Conservation (phyloP, 2,113 vertebrate species). For the Nesoenas mayeri region DNA sequence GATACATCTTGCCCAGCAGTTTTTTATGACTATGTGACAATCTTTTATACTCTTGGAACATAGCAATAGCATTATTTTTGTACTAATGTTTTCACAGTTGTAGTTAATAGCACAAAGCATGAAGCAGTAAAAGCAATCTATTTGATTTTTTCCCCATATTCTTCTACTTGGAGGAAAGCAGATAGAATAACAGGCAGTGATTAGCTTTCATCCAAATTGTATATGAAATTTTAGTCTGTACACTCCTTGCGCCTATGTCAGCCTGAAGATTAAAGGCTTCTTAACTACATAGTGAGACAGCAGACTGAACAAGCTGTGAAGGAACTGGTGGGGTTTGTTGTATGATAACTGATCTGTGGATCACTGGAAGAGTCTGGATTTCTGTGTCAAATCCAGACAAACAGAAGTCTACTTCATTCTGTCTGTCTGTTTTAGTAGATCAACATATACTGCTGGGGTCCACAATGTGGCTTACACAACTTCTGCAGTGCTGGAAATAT, state of each 20-base stretch:
- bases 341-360: neutral
- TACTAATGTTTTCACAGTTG: neutral
- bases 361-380: neutral
- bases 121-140: neutral
- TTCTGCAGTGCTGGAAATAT: neutral
- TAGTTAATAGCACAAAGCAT: neutral
- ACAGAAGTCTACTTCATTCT: neutral
- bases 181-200: constrained; percentile 1
- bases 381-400: neutral
- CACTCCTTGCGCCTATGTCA: neutral
- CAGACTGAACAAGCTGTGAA: constrained; percentile 21
- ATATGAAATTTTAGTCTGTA: constrained; percentile 16
- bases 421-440: neutral
- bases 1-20: neutral
- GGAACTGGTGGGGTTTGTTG: neutral
- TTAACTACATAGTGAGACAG: neutral
- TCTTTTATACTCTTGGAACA: neutral
- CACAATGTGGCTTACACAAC: neutral
- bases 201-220: constrained; percentile 33
- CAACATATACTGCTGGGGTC: neutral
- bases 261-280: constrained; percentile 44
- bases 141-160: neutral
- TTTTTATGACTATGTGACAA: neutral
- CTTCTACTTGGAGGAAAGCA: neutral
- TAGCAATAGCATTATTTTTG: neutral